Evolutionary conservation across 2,113 vertebrate genomes (phyloP), one percentile per base, ranked within the genome.

Genomic region (Scophthalmus maximus): DNA sequence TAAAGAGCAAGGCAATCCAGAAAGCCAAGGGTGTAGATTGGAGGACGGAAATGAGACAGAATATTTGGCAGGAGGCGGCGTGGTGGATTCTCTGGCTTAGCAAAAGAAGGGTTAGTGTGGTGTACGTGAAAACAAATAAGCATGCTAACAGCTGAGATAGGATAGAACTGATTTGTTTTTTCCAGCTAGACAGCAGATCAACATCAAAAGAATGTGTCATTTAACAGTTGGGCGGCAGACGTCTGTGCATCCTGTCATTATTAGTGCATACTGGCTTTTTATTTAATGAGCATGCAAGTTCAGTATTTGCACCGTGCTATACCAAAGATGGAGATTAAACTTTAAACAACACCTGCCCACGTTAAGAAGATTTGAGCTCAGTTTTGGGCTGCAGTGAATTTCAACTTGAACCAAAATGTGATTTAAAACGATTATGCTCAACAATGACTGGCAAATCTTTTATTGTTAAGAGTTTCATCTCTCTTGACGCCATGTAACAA

Each of bases 121-220:
- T 58, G 53, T 38, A 40, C 22, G 44, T 22, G 30, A 20, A 67
- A 34, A 58, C 42, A 56, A 50, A 59, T 8, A 61, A 63, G 68
- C 30, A 5, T 0, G 0, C 49, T 61, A 68, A 82, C 70, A 57
- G 46, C 63, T 59, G 20, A 53, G 74, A 82, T 42, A 66, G n/a
- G 74, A 82, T 42, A 66, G n/a, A 79, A 66, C 80, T 29, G 65
- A 60, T 81, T 82, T 83, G 72, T 87, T 78, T 87, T 78, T 84
- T 68, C 67, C 47, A 49, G 34, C 55, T 22, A 70, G 66, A 68
- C 56, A 27, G 60, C 68, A 62, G 51, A 38, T 58, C 15, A 53
- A 49, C 64, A 51, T 76, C 52, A 78, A 78, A 75, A 56, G 65
- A 29, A 70, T 4, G 22, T 82, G 59, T 74, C 62, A 32, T 32